A percentile compares a stretch with the other conserved stretches of the same genome.
phyloP scores from a whole-genome alignment of 1,140 invertebrate species.

The Polyergus mexicanus region DNA sequence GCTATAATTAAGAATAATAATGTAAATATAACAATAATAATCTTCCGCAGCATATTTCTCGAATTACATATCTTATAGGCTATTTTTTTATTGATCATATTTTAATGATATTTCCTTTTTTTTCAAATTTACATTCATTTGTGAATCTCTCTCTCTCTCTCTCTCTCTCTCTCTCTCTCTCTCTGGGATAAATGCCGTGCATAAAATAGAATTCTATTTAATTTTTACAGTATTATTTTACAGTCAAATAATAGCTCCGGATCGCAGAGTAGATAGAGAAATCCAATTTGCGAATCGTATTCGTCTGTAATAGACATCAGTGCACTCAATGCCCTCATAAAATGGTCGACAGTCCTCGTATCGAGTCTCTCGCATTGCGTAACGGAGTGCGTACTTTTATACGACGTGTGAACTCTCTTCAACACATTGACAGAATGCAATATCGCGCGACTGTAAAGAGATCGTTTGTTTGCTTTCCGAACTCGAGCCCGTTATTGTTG shows the following conservation, averaged over 20 bases:
- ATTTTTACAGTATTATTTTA: slow-evolving; percentile 1
- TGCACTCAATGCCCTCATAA: slow-evolving; percentile 22
- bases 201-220: neutral
- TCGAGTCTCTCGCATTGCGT: slow-evolving; percentile 37
- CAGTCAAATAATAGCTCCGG: slow-evolving; percentile 27
- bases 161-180: too few relatives aligned
- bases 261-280: slow-evolving; percentile 10
- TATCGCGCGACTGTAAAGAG: slow-evolving; percentile 50
- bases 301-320: slow-evolving; percentile 32
- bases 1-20: neutral
- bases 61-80: neutral
- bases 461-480: slow-evolving; percentile 46
- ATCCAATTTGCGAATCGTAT: slow-evolving; percentile 53
- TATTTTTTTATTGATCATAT: neutral
- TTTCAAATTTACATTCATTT: neutral
- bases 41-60: neutral
- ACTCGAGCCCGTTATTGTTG: slow-evolving; percentile 12
- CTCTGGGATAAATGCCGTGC: neutral
- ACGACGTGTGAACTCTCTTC: slow-evolving; percentile 30
- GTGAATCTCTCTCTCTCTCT: neutral
- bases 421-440: slow-evolving; percentile 41
- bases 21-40: slow-evolving; percentile 3
- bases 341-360: slow-evolving; percentile 40
- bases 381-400: slow-evolving; percentile 35
- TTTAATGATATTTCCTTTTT: neutral